Evolutionary conservation across 2,888 invertebrate genomes (phyloP).

Genomic region (Ypsolopha scabrella): DNA sequence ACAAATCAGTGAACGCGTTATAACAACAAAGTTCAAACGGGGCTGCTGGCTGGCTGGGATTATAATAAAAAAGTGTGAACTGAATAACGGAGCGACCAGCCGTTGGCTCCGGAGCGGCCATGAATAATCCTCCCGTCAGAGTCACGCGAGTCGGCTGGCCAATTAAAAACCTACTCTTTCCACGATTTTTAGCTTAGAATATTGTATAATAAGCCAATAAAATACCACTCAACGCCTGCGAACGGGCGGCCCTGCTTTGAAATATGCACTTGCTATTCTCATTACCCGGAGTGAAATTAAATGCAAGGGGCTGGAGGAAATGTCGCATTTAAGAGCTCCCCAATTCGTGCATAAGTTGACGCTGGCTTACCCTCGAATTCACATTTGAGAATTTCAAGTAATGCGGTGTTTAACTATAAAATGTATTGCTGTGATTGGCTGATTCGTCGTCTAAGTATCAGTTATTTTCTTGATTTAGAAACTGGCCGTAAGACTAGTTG

Average conservation of each 20-base stretch:
- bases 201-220: conserved; percentile 71
- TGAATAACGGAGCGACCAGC: conserved; percentile 46
- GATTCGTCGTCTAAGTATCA: too few species aligned
- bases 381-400: too few species aligned
- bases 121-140: conserved; percentile 66
- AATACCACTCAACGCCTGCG: conserved; percentile 64
- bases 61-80: conserved; percentile 34
- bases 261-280: conserved; percentile 64
- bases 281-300: conserved; percentile 59
- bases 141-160: conserved; percentile 61
- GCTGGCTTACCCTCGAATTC: too few species aligned
- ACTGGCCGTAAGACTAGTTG: too few species aligned
- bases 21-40: conserved; percentile 1
- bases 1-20: background rate
- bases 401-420: too few species aligned
- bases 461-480: too few species aligned
- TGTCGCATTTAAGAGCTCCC: background rate
- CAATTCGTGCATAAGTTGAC: conserved; percentile 1
- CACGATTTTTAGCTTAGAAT: conserved; percentile 70
- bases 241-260: conserved; percentile 48
- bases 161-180: conserved; percentile 70
- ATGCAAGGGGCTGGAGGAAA: conserved; percentile 16
- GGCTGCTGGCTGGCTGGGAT: background rate
- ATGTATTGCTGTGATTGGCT: too few species aligned
- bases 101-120: conserved; percentile 56